These are phyloP conservation scores for Spongilla lacustris DNA, from an alignment of 37 sponge, comb jelly and placozoan genomes.

Conservation along the genomic window DNA sequence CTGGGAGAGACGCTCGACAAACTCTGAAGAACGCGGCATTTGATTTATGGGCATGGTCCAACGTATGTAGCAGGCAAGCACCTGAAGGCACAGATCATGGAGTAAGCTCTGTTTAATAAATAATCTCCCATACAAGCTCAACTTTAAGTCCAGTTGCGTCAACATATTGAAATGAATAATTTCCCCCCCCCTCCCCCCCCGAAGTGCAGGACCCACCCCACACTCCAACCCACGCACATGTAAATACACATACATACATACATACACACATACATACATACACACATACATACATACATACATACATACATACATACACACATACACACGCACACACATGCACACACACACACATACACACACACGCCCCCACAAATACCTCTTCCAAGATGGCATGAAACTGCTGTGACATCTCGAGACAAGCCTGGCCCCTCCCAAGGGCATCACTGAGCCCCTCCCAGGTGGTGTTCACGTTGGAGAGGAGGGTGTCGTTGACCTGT, in stretches of 20 bases:
- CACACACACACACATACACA: slow-evolving; percentile 9
- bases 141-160: no score
- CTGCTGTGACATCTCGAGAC: slow-evolving; percentile 29
- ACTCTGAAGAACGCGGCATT: slow-evolving; percentile 29
- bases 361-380: slow-evolving; percentile 26
- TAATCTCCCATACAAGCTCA: no score
- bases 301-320: no score
- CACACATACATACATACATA: no score
- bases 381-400: slow-evolving; percentile 36
- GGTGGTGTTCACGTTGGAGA: neutral
- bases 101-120: no score
- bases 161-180: no score
- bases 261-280: neutral
- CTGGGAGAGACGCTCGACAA: slow-evolving; percentile 5
- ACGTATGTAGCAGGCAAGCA: neutral
- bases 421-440: neutral
- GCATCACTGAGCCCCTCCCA: slow-evolving; percentile 54
- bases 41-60: slow-evolving; percentile 52
- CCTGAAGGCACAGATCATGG: neutral
- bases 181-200: no score
- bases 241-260: neutral
- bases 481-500: slow-evolving; percentile 18
- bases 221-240: neutral
- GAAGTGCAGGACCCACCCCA: neutral
- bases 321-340: slow-evolving; percentile 10